Percentiles rank a stretch among this genome's conserved stretches.
These are phyloP conservation scores for Euglossa dilemma DNA, from an alignment of 1,140 invertebrate genomes.

Conservation along the genomic window DNA sequence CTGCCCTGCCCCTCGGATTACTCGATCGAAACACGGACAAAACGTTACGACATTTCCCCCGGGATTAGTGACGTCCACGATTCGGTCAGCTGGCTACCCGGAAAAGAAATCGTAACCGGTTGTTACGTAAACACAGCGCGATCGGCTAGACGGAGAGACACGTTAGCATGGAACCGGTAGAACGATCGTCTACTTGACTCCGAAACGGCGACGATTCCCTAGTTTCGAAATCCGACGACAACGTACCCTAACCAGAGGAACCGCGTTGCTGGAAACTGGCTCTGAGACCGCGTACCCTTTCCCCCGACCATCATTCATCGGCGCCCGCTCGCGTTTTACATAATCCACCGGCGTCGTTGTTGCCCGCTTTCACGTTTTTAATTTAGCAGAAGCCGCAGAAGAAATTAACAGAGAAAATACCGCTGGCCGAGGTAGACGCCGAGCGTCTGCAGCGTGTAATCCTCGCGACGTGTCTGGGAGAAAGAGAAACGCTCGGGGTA, in stretches of 20 bases:
- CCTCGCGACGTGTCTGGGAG: background rate
- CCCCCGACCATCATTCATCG: no score
- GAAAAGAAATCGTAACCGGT: constrained; percentile 62
- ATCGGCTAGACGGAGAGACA: constrained; percentile 54
- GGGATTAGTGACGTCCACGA: constrained; percentile 42
- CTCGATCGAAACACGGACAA: constrained; percentile 8
- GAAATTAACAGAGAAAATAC: background rate
- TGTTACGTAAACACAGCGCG: constrained; percentile 58
- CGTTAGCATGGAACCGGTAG: constrained; percentile 42
- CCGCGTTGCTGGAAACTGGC: background rate
- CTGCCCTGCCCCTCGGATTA: background rate
- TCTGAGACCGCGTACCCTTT: no score
- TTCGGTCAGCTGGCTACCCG: constrained; percentile 49
- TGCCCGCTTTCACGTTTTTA: constrained; percentile 1
- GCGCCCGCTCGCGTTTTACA: background rate
- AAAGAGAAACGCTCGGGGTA: constrained; percentile 1
- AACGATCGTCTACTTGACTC: constrained; percentile 29
- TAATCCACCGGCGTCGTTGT: background rate
- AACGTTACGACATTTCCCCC: constrained; percentile 32
- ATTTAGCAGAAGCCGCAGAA: background rate
- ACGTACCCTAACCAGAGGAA: background rate
- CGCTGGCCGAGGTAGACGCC: background rate
- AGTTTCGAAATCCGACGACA: constrained; percentile 1
- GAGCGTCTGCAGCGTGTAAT: background rate
- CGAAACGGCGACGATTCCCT: background rate